Percentiles rank a stretch among this genome's conserved stretches.
Evolutionary conservation across 2,113 vertebrate genomes (phyloP).

Genomic region (Rattus rattus): DNA sequence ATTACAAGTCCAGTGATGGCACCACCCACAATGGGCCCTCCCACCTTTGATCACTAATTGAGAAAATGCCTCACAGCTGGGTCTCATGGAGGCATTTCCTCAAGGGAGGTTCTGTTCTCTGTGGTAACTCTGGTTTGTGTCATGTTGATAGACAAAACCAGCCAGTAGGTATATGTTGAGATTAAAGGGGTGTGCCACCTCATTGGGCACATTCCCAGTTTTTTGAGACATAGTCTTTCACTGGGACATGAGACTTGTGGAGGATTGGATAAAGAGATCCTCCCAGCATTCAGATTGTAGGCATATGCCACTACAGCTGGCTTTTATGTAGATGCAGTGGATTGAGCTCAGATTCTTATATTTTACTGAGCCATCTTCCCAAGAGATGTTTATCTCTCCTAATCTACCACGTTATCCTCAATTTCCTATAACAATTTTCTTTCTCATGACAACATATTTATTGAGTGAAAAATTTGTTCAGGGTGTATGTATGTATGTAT

Average conservation of each 20-base stretch:
- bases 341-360: not conserved
- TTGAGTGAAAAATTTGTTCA: not conserved
- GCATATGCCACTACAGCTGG: not conserved
- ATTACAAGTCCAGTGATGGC: no score
- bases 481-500: no score
- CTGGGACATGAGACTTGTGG: not conserved
- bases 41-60: no score
- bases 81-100: no score
- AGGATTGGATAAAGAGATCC: not conserved
- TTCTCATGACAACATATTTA: not conserved
- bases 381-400: not conserved
- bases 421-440: not conserved
- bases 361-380: not conserved
- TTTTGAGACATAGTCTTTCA: not conserved
- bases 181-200: not conserved
- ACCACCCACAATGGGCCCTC: no score
- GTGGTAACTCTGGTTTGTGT: no score
- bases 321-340: not conserved
- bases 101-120: no score
- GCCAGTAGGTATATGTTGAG: not conserved
- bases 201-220: not conserved
- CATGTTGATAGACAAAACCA: no score
- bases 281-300: not conserved
- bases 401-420: not conserved
- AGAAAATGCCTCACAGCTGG: no score